These are phyloP conservation scores for Botia kubotai DNA, from an alignment of 2,797 vertebrate genomes.

Conservation along the genomic window DNA sequence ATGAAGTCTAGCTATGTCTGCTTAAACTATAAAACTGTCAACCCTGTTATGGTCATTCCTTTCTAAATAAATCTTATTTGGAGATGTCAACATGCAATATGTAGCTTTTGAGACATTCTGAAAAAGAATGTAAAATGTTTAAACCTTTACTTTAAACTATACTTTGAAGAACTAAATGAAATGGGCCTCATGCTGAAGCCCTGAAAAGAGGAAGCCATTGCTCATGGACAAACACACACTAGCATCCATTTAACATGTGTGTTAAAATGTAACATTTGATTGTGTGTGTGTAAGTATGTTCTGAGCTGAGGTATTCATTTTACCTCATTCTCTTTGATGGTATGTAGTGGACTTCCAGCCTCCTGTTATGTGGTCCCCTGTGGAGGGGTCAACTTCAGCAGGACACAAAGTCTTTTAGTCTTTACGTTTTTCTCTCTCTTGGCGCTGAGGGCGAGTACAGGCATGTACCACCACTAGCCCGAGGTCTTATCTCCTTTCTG, in stretches of 20 bases:
- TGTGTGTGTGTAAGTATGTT: constrained; percentile 57
- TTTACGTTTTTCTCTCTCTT: constrained; percentile 36
- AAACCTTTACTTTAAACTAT: too few species aligned
- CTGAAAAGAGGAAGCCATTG: constrained; percentile 82
- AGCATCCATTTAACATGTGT: constrained; percentile 60
- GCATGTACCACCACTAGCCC: constrained; percentile 70
- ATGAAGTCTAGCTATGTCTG: too few species aligned
- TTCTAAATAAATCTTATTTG: background rate
- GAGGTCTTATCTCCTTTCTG: constrained; percentile 72
- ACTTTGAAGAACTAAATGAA: background rate
- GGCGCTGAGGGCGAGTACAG: constrained; percentile 63
- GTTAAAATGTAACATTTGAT: constrained; percentile 42
- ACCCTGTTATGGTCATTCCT: too few species aligned
- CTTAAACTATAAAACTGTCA: too few species aligned
- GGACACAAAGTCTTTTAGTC: constrained; percentile 62
- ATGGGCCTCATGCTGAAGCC: constrained; percentile 77
- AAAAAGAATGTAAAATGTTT: too few species aligned
- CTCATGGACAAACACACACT: constrained; percentile 79
- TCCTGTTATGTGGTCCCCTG: constrained; percentile 61
- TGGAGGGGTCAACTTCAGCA: constrained; percentile 62
- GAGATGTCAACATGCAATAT: background rate
- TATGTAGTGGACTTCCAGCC: constrained; percentile 50
- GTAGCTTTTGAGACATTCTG: too few species aligned
- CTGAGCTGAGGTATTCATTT: constrained; percentile 55
- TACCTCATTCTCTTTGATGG: constrained; percentile 62